phyloP scores from a whole-genome alignment of 2,888 invertebrate genomes.

The Torymus aiolomorphi region DNA sequence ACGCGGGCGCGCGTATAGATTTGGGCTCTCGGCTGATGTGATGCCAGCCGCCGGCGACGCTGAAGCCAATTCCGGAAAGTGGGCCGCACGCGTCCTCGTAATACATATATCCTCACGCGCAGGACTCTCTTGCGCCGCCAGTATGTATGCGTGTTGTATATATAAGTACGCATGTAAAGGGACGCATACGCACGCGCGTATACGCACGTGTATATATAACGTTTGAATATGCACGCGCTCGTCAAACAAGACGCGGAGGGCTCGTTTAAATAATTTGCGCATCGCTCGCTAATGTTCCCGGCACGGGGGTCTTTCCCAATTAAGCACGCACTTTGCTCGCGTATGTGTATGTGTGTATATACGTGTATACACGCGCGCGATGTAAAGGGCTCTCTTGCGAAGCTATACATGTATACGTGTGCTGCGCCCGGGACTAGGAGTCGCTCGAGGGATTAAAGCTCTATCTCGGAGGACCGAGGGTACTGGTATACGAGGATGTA shows the following conservation, averaged over 20 bases:
- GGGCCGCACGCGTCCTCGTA: background rate
- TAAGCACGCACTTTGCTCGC: slow-evolving; percentile 40
- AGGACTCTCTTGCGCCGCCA: too few relatives aligned
- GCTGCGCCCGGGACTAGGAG: background rate
- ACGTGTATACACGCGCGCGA: too few relatives aligned
- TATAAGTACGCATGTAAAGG: too few relatives aligned
- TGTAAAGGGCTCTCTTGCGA: background rate
- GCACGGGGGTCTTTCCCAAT: slow-evolving; percentile 30
- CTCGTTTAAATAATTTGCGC: slow-evolving; percentile 48
- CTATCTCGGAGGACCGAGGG: background rate
- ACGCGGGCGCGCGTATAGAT: too few relatives aligned
- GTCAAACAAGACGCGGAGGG: slow-evolving; percentile 27
- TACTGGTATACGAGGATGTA: too few relatives aligned
- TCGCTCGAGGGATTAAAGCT: slow-evolving; percentile 27
- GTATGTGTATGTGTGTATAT: background rate
- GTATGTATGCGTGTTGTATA: too few relatives aligned
- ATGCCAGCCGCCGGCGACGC: too few relatives aligned
- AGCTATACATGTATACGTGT: background rate
- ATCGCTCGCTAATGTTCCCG: slow-evolving; percentile 20
- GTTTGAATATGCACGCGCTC: slow-evolving; percentile 29
- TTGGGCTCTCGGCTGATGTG: too few relatives aligned
- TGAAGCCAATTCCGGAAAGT: too few relatives aligned
- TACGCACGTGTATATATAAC: too few relatives aligned
- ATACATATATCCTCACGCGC: background rate
- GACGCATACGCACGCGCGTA: too few relatives aligned